Evolutionary conservation across 2,113 vertebrate species (phyloP).

Genomic region (Hucho hucho): DNA sequence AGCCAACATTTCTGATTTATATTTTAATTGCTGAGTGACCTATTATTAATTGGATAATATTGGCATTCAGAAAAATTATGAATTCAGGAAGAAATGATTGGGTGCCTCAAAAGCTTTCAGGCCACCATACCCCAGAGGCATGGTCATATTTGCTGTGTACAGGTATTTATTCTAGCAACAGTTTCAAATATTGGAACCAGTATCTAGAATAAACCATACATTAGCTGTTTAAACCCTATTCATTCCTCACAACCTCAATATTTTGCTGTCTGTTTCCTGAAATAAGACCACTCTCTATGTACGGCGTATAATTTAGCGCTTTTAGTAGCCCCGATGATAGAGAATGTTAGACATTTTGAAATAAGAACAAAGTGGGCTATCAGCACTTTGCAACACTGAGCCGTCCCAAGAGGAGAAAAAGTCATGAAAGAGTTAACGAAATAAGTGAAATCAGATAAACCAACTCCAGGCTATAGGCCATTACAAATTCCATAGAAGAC

Average conservation of each 20-base stretch:
- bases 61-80: slow-evolving; percentile 1
- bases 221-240: too few species aligned
- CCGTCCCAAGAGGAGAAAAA: background rate
- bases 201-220: too few species aligned
- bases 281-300: too few species aligned
- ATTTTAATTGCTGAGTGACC: background rate
- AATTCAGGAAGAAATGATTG: background rate
- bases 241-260: too few species aligned
- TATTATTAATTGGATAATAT: slow-evolving; percentile 1
- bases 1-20: background rate
- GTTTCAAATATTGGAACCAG: too few species aligned
- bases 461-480: slow-evolving; percentile 4
- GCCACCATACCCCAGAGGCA: background rate
- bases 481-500: slow-evolving; percentile 34
- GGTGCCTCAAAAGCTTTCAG: background rate
- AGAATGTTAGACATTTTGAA: background rate
- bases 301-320: too few species aligned
- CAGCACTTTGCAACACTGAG: background rate
- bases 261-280: too few species aligned
- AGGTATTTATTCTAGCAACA: too few species aligned
- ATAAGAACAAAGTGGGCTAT: background rate
- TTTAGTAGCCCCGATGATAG: too few species aligned
- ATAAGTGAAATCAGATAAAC: slow-evolving; percentile 11
- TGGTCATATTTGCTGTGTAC: background rate
- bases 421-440: background rate